Conservation (phyloP, 2,113 vertebrate genomes). For the Callaeas wilsoni region DNA sequence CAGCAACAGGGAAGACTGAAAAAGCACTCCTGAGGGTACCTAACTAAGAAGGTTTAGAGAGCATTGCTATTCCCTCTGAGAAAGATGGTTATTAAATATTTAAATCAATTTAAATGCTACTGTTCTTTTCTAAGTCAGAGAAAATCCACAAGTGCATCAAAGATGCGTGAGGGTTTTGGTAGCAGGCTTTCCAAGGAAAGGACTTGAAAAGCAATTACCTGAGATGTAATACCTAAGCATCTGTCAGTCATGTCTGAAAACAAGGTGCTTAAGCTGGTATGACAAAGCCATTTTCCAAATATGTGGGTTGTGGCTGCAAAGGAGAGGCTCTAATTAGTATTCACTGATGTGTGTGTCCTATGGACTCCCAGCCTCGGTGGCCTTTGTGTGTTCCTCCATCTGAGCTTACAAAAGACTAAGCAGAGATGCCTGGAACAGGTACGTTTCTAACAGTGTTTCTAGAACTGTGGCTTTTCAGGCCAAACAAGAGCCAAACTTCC, state of each 20-base stretch:
- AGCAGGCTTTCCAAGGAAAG: background rate
- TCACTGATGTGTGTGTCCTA: background rate
- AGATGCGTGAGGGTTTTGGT: background rate
- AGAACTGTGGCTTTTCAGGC: background rate
- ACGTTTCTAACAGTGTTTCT: background rate
- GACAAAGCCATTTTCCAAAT: background rate
- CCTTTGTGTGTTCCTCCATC: background rate
- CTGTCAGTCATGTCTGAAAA: background rate
- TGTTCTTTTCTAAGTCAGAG: background rate
- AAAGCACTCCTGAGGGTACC: background rate
- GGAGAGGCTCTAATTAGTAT: background rate
- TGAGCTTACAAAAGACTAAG: background rate
- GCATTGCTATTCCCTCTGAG: background rate
- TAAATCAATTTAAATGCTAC: slow-evolving; percentile 13
- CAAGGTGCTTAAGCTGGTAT: background rate
- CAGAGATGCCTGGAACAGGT: background rate
- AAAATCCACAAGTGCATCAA: background rate
- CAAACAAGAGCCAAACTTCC: background rate
- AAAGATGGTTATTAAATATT: slow-evolving; percentile 16
- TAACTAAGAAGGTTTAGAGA: background rate
- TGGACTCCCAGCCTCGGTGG: accelerated
- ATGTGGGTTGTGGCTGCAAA: background rate
- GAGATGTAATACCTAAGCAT: background rate
- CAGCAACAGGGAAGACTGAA: background rate
- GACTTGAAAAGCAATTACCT: background rate